Evolutionary conservation across 1,140 invertebrate genomes (phyloP), one percentile per base, ranked within the genome.

Genomic region (Monochamus saltuarius): DNA sequence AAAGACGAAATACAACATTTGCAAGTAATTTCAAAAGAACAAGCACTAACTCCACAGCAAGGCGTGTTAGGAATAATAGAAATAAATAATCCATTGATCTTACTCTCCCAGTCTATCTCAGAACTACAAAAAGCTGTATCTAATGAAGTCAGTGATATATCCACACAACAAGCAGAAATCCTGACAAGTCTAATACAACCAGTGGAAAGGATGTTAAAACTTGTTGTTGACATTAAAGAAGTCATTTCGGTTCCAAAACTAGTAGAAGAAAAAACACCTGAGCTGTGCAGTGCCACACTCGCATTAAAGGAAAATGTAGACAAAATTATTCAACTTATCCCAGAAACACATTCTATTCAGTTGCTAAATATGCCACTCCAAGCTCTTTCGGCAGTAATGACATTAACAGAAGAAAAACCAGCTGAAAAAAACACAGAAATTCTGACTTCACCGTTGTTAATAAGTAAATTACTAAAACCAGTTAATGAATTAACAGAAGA

Each of bases 211-310:
- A 17, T 65, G 10, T 51, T 14, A 9, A 38, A 54, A 37, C 9
- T 57, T 7, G n/a, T 65, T 38, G 39, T 61, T 17, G 11, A 61
- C 36, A 39, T 37, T 4, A 64, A 56, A 56, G 11, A 46, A 50
- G 34, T 14, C 14, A 40, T 36, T 50, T 36, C n/a, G 7, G 53
- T 45, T 52, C 60, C 60, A 16, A 40, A 57, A 35, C 10, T 62
- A 51, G 13, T 34, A 38, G 38, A 57, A 51, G 11, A 49, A 19
- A 11, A 62, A 45, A 43, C 49, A 40, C 37, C 46, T n/a, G 16
- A 56, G 22, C n/a, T 56, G 16, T 3, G 13, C 13, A 9, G 45
- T 13, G 40, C 53, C 11, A 36, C 45, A 29, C 4, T 22, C 17
- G 11, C 11, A 8, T 16, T 56, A 45, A 56, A 45, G 45, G 40